Percentiles rank a stretch among this genome's conserved stretches.
These are phyloP conservation scores for Helleia helle DNA, from an alignment of 2,888 invertebrate genomes.

Conservation along the genomic window DNA sequence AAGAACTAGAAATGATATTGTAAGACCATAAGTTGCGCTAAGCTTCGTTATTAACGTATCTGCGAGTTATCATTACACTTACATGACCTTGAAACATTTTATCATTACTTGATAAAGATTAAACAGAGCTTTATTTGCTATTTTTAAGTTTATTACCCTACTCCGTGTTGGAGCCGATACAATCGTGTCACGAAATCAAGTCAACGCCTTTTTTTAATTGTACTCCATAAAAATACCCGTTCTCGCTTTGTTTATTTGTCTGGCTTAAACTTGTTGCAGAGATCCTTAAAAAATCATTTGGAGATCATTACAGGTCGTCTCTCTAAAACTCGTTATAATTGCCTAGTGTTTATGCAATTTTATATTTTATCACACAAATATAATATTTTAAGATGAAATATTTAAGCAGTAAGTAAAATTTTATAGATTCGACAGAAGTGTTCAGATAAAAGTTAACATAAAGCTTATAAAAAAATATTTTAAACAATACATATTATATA, in stretches of 20 bases:
- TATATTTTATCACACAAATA: neutral
- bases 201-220: conserved; percentile 8
- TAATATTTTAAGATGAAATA: neutral
- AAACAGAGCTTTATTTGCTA: conserved; percentile 3
- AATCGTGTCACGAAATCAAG: conserved; percentile 9
- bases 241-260: conserved; percentile 7
- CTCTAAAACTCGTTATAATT: neutral
- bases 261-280: neutral
- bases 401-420: no score
- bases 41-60: no score
- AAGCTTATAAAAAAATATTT: no score
- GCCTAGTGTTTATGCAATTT: neutral
- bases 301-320: neutral
- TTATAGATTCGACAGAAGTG: no score
- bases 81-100: no score
- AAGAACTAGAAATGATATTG: no score
- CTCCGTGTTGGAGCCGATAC: neutral
- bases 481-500: no score
- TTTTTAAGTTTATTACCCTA: conserved; percentile 4
- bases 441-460: no score
- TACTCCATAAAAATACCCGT: conserved; percentile 6
- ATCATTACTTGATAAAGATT: no score
- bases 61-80: no score
- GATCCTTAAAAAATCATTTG: neutral
- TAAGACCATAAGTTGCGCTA: no score